phyloP scores from a whole-genome alignment of 2,797 vertebrate species.

The Malurus leucopterus region DNA sequence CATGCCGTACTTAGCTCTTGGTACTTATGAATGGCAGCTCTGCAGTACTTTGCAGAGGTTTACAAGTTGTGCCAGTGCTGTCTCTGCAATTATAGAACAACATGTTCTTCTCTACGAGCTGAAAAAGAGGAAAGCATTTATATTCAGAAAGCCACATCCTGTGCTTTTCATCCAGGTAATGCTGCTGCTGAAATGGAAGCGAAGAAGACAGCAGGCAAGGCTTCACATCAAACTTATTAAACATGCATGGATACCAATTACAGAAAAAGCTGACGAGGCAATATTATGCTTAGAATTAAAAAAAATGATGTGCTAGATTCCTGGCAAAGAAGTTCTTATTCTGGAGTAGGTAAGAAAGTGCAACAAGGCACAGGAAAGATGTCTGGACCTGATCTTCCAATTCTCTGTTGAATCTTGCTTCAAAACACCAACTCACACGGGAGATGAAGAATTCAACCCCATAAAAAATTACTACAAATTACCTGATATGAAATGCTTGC shows the following conservation, averaged over 20 bases:
- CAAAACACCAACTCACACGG: background rate
- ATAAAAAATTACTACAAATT: slow-evolving; percentile 66
- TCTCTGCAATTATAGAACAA: background rate
- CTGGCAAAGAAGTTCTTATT: background rate
- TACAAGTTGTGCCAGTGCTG: slow-evolving; percentile 27
- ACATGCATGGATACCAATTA: background rate
- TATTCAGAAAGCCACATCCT: slow-evolving; percentile 2
- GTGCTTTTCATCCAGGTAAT: slow-evolving; percentile 21
- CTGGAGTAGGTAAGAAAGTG: background rate
- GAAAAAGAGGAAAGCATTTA: background rate
- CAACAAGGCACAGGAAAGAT: background rate
- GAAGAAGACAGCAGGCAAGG: background rate
- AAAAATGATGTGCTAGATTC: background rate
- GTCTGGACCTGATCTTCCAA: background rate
- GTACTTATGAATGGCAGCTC: slow-evolving; percentile 43
- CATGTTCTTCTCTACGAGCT: background rate
- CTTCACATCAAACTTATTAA: background rate
- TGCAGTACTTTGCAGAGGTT: slow-evolving; percentile 38
- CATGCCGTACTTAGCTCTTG: slow-evolving; percentile 18
- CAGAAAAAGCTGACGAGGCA: background rate
- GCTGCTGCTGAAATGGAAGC: background rate
- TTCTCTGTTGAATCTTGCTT: background rate
- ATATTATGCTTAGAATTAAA: background rate
- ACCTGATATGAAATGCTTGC: slow-evolving; percentile 55
- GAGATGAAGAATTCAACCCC: slow-evolving; percentile 38